Percentiles rank a stretch among this genome's conserved stretches.
Evolutionary conservation across 2,113 vertebrate genomes (phyloP).

Genomic region (Otus sunia): DNA sequence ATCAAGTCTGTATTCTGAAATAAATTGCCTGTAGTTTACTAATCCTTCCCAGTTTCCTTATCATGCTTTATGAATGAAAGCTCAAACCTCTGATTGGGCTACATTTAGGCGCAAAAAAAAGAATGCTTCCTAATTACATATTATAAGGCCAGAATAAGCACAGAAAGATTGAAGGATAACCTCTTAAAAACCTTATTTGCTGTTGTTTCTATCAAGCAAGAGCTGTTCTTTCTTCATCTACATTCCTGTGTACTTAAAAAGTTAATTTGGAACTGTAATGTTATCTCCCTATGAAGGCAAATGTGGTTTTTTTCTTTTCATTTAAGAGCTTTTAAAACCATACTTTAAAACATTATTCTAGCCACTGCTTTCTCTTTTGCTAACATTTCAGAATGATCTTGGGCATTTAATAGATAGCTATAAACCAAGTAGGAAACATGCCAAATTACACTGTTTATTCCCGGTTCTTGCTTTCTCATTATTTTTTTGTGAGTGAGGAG

Average conservation of each 20-base stretch:
- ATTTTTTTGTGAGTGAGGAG: not conserved
- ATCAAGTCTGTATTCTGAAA: not conserved
- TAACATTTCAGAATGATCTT: slow-evolving; percentile 20
- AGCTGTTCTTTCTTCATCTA: not conserved
- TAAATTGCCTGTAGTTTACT: not conserved
- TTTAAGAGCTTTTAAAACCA: slow-evolving; percentile 24
- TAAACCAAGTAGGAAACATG: slow-evolving; percentile 26
- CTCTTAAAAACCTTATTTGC: not conserved
- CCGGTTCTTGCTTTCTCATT: not conserved
- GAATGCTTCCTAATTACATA: not conserved
- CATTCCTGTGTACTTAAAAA: not conserved
- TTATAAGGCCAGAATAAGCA: not conserved
- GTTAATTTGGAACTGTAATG: slow-evolving; percentile 11
- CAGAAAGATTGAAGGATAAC: not conserved
- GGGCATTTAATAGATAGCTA: not conserved
- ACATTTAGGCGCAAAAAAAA: not conserved
- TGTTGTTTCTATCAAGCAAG: not conserved
- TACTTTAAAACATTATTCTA: slow-evolving; percentile 11
- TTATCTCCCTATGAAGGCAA: not conserved
- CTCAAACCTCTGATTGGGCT: not conserved
- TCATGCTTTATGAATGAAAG: not conserved
- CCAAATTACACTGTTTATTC: not conserved
- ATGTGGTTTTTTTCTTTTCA: not conserved
- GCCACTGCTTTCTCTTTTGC: slow-evolving; percentile 18
- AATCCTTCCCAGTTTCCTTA: not conserved